phyloP scores from a whole-genome alignment of 2,797 vertebrate species.

The Thunnus albacares region DNA sequence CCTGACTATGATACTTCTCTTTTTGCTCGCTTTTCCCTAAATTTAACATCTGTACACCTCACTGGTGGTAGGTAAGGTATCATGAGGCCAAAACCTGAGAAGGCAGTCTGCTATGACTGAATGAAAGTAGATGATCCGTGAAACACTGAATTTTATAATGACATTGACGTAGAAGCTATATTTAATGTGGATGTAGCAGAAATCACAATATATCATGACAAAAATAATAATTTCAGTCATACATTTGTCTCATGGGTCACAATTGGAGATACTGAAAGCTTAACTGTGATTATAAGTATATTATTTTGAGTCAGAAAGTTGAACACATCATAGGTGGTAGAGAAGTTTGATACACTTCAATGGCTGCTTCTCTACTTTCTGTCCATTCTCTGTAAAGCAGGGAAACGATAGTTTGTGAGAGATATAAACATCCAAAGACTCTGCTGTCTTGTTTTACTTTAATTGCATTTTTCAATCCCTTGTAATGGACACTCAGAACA shows the following conservation, averaged over 20 bases:
- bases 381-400: background rate
- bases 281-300: background rate
- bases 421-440: background rate
- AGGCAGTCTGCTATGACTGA: background rate
- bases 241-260: background rate
- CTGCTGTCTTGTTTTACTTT: slow-evolving; percentile 3
- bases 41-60: background rate
- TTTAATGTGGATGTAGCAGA: background rate
- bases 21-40: background rate
- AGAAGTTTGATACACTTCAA: background rate
- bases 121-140: background rate
- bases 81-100: background rate
- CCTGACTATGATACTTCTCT: background rate
- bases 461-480: background rate
- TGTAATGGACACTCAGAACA: background rate
- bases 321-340: background rate
- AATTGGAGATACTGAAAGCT: background rate
- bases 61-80: background rate
- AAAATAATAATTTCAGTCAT: background rate
- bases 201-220: background rate
- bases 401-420: background rate
- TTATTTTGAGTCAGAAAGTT: background rate
- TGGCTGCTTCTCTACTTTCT: background rate
- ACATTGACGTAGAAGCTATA: background rate
- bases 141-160: background rate